phyloP scores from a whole-genome alignment of 1,140 invertebrate species.

The Chironomus tepperi region DNA sequence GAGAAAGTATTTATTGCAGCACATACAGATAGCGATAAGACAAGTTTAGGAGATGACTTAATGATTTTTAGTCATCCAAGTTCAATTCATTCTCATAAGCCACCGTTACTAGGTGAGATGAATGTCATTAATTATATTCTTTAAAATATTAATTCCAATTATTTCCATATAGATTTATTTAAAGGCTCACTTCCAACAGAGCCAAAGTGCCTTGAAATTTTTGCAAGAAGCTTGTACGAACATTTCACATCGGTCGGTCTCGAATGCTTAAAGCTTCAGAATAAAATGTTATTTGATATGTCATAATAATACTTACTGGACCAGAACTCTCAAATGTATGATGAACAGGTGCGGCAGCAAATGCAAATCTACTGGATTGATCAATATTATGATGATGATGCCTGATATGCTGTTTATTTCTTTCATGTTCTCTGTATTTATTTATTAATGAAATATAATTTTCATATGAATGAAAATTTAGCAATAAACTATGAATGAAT shows the following conservation, averaged over 20 bases:
- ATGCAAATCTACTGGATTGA: background rate
- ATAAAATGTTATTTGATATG: background rate
- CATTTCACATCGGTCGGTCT: background rate
- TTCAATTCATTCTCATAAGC: constrained; percentile 5
- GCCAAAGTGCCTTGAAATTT: background rate
- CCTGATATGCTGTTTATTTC: background rate
- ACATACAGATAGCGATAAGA: background rate
- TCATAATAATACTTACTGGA: background rate
- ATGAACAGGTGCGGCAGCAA: background rate
- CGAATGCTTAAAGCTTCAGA: background rate
- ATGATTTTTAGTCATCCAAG: background rate
- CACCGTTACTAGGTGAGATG: background rate
- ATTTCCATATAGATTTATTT: background rate
- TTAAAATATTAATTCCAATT: background rate
- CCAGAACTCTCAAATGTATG: background rate
- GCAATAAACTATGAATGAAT: background rate
- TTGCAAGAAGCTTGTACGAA: background rate
- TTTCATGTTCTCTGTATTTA: background rate
- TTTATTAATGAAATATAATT: background rate
- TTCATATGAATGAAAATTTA: background rate
- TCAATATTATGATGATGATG: background rate
- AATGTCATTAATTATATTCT: background rate
- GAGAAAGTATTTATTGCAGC: background rate
- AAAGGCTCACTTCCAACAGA: background rate
- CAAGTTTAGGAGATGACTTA: background rate